Conservation (phyloP, 2,113 vertebrate species). For the Takifugu flavidus region DNA sequence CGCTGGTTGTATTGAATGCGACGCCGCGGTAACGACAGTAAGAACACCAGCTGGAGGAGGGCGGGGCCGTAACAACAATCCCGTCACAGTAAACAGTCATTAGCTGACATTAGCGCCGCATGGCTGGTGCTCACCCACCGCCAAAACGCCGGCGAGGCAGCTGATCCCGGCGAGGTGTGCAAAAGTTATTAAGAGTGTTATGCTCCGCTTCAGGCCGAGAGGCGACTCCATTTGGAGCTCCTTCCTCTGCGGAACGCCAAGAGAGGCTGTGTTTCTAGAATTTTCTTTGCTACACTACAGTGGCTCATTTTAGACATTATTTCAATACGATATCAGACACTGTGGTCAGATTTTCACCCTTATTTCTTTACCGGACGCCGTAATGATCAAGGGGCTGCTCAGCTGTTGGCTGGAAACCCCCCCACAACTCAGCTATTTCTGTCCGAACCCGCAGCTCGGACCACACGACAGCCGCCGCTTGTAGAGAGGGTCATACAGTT, state of each 20-base stretch:
- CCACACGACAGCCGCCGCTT: constrained; percentile 19
- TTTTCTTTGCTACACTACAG: too few relatives aligned
- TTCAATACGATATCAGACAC: too few relatives aligned
- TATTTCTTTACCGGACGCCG: neutral
- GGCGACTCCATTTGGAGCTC: constrained; percentile 58
- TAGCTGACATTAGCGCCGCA: constrained; percentile 64
- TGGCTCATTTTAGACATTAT: too few relatives aligned
- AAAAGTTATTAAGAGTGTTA: constrained; percentile 56
- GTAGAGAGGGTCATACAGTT: constrained; percentile 28
- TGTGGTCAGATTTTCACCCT: too few relatives aligned
- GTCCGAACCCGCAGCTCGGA: constrained; percentile 19
- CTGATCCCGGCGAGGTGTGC: constrained; percentile 31
- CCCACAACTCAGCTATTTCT: constrained; percentile 29
- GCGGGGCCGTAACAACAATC: constrained; percentile 47
- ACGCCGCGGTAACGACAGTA: constrained; percentile 33
- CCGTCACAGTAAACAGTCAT: constrained; percentile 69
- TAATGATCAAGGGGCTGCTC: constrained; percentile 14
- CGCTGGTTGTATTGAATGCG: constrained; percentile 51
- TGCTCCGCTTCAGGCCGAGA: constrained; percentile 41
- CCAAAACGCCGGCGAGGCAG: constrained; percentile 31
- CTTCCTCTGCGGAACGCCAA: constrained; percentile 56
- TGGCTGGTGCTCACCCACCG: constrained; percentile 54
- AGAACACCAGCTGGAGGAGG: constrained; percentile 61
- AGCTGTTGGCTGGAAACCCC: constrained; percentile 21
- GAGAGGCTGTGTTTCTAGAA: constrained; percentile 24